These are phyloP conservation scores for Marmota flaviventris DNA, from an alignment of 2,113 vertebrate species.

Conservation along the genomic window DNA sequence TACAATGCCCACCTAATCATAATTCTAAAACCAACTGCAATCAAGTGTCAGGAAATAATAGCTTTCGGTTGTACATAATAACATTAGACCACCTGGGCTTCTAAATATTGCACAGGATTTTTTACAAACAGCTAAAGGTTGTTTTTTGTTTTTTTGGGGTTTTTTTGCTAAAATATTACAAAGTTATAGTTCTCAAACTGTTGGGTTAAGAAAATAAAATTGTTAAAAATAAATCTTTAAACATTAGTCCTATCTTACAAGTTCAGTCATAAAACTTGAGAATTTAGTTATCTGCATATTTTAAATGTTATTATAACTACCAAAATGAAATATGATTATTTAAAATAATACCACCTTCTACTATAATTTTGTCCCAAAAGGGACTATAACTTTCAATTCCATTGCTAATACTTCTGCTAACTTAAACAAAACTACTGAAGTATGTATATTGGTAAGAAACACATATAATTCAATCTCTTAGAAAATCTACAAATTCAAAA, in stretches of 20 bases:
- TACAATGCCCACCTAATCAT: conserved; percentile 25
- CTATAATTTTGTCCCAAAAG: conserved; percentile 23
- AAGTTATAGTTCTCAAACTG: conserved; percentile 18
- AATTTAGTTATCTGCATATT: conserved; percentile 17
- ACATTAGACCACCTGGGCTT: conserved; percentile 75
- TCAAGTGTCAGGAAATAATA: conserved; percentile 57
- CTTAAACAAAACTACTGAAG: not conserved
- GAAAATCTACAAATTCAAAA: conserved; percentile 54
- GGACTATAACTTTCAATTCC: conserved; percentile 6
- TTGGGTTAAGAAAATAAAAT: conserved; percentile 60
- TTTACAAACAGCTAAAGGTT: conserved; percentile 56
- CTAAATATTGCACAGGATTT: conserved; percentile 45
- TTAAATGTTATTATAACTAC: conserved; percentile 24
- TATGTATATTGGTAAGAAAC: not conserved
- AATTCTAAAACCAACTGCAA: conserved; percentile 63
- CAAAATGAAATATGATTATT: conserved; percentile 59
- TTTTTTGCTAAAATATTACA: conserved; percentile 29
- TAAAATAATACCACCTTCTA: conserved; percentile 19
- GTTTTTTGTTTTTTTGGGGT: not conserved
- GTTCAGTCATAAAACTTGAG: conserved; percentile 39
- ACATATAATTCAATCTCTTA: conserved; percentile 4
- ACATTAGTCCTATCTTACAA: conserved; percentile 39
- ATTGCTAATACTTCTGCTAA: not conserved
- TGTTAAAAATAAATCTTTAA: conserved; percentile 51
- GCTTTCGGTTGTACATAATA: conserved; percentile 53